Conservation (phyloP, 2,888 invertebrate species). For the Thecophora atra region DNA sequence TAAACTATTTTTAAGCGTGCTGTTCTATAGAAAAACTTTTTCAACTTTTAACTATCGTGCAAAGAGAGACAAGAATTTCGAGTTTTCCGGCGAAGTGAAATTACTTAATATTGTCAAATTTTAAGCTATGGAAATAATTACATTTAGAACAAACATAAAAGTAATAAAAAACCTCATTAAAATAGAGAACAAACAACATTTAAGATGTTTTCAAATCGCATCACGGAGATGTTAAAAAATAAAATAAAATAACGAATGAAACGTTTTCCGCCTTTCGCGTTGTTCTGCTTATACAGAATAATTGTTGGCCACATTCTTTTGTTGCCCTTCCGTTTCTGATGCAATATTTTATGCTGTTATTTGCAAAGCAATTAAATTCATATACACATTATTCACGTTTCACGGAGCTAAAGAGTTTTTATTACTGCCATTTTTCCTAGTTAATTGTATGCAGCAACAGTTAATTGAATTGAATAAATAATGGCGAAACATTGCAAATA, state of each 20-base stretch:
- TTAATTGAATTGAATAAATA: background rate
- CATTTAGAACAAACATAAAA: background rate
- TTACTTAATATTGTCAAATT: background rate
- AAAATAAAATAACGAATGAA: background rate
- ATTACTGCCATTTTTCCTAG: background rate
- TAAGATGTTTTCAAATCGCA: background rate
- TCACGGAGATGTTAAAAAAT: background rate
- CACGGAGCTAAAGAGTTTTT: conserved; percentile 12
- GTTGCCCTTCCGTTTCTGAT: background rate
- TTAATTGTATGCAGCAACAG: background rate
- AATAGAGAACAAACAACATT: too few species aligned
- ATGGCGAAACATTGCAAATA: too few species aligned
- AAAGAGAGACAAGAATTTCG: background rate
- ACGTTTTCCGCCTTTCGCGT: background rate
- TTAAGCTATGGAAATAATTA: background rate
- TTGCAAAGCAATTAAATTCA: conserved; percentile 42
- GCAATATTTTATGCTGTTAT: conserved; percentile 30
- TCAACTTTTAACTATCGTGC: background rate
- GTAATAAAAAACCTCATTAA: background rate
- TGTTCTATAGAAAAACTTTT: background rate
- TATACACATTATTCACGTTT: conserved; percentile 23
- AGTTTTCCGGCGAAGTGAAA: background rate
- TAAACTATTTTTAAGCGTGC: background rate
- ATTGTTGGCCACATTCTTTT: background rate
- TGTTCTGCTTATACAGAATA: background rate